Base-by-base conservation (phyloP, 2,888 invertebrate species). In the Corbicula japonica region DNA sequence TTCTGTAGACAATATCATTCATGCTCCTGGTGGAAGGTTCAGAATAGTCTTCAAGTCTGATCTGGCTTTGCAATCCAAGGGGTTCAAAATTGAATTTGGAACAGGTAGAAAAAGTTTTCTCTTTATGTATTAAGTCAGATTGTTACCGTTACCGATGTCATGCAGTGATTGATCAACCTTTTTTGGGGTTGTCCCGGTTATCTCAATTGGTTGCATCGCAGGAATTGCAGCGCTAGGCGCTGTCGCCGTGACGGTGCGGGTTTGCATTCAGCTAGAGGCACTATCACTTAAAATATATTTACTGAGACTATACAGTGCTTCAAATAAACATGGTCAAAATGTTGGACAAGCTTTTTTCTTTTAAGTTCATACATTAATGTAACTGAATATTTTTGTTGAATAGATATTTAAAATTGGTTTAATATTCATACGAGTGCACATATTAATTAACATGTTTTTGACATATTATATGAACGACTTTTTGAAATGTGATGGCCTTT, bases 31-130 rank as follows among this genome's bases (percentile, higher is more conserved):
- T n/a, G 76, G 76, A 44, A 56, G 30, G 23, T 46, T 66, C 12
- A 60, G 52, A 5, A 23, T 76, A 8, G 26, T 32, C 6, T 61
- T 76, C 8, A 26, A 52, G 5, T 66, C 76, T 21, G 76, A 76
- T 54, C 46, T 60, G 10, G 66, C 71, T 15, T 35, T 76, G 15
- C 58, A 66, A 28, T 76, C 76, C n/a, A 23, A 32, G 15, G 28
- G 21, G 12, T 71, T 66, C 56, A n/a, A 23, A 12, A 28, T 65
- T 35, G 34, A 10, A 2, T 76, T 76, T 54, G 76, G 52, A 50
- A 66, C 63, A 38, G 76, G 76, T 76, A 35, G 35, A 41, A 34
- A 15, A 18, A 60, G 21, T n/a, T 23, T 0, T 32, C 15, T 12
- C 15, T 8, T 38, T 8, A 38, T 8, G 15, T 12, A 38, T 12